Conservation (phyloP, 2,888 invertebrate genomes). For the Aspidiotus rigidus region DNA sequence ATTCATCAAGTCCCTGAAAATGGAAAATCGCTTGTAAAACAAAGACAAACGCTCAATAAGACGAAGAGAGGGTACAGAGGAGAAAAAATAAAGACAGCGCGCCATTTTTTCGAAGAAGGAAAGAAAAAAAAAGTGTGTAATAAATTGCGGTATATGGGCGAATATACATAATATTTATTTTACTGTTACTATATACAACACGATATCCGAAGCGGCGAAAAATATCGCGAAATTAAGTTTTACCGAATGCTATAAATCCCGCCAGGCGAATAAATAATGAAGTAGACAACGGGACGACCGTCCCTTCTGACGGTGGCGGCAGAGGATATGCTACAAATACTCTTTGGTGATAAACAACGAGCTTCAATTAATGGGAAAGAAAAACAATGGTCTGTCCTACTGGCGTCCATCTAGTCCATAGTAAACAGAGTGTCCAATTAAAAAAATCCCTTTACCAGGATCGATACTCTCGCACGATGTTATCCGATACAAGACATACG, state of each 20-base stretch:
- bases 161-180: too few relatives aligned
- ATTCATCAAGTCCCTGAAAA: too few relatives aligned
- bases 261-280: constrained; percentile 31
- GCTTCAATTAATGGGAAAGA: constrained; percentile 29
- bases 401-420: constrained; percentile 29
- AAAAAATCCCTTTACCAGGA: constrained; percentile 32
- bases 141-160: too few relatives aligned
- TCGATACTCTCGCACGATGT: constrained; percentile 26
- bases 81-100: too few relatives aligned
- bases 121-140: too few relatives aligned
- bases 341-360: constrained; percentile 32
- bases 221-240: constrained; percentile 33
- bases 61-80: too few relatives aligned
- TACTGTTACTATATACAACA: constrained; percentile 18
- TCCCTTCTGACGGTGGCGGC: constrained; percentile 30
- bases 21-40: too few relatives aligned
- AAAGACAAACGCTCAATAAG: too few relatives aligned
- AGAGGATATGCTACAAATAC: constrained; percentile 26
- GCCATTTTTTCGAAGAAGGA: too few relatives aligned
- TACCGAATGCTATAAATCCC: constrained; percentile 24
- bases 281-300: constrained; percentile 27
- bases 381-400: not conserved
- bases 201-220: constrained; percentile 25
- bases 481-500: not conserved
- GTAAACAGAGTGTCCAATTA: constrained; percentile 31